Evolutionary conservation across 2,113 vertebrate genomes (phyloP), one percentile per base, ranked within the genome.

Genomic region (Chascanopsetta lugubris): DNA sequence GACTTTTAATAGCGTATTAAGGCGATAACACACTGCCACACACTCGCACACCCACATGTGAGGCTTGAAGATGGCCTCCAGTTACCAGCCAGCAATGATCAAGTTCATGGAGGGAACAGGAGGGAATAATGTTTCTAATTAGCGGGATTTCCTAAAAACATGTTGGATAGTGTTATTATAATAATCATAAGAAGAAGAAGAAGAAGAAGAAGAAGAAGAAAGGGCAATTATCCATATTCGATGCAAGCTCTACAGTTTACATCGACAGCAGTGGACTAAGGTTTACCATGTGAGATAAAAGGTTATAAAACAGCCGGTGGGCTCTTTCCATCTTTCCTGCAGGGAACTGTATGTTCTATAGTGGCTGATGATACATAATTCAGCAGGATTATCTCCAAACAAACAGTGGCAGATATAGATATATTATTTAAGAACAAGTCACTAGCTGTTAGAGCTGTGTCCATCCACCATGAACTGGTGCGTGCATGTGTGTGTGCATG

Each of bases 401-500:
- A 87, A 78, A 72, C 83, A 84, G 81, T 81, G 87, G 85, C 88
- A 90, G 87, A 87, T 81, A 86, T 47, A 24, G 76, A 88, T 90
- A 49, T 83, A 89, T 90, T 90, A 89, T 91, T 91, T 88, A 91
- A 89, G 75, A 72, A 81, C 43, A 59, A 79, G 87, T 88, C 89
- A 85, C 82, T 76, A 69, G 60, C 71, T 79, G 82, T 91, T 85
- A 89, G 51, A 69, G 83, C 77, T 74, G 60, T 80, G 84, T 85
- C 83, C 80, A 58, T 88, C 83, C 79, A 73, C 65, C 42, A 50
- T 27, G 53, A 66, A 24, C 40, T 4, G 56, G 66, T 9, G 48
- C 24, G 45, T 30, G 66, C 53, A 66, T 61, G 66, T 11, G 53
- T 34, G 45, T 34, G 65, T 56, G 64, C 30, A 42, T 40, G 62